Base-by-base conservation (phyloP, 2,888 invertebrate species). In the Alentia gelatinosa region DNA sequence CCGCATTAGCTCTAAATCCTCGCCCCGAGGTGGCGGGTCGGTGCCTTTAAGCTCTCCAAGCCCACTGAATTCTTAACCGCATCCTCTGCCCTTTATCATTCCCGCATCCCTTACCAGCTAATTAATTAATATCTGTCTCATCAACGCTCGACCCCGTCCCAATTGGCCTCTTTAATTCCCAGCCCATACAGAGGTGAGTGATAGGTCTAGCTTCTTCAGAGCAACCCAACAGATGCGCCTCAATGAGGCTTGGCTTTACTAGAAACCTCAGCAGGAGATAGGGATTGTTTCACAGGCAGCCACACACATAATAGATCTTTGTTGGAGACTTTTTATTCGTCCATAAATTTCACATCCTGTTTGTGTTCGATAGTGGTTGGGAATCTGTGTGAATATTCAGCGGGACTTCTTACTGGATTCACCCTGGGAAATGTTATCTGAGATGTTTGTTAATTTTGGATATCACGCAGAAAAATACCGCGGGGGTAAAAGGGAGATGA, bases 121-220 rank as follows among this genome's bases (percentile, higher is more conserved):
- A 68, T 68, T 68, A 68, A 68, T 68, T 56, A 56, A 56, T n/a
- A 56, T 56, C 56, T 56, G n/a, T n/a, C n/a, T n/a, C n/a, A n/a
- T n/a, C n/a, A n/a, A n/a, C n/a, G n/a, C n/a, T n/a, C n/a, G n/a
- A 19, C 47, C 47, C 47, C 47, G 7, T 19, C 47, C 19, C 47
- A 7, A 47, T 26, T 68, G 68, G 12, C 26, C 15, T n/a, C 26
- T 5, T 26, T 30, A 26, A 30, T 30, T 68, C 68, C 68, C 68
- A 12, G 30, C 30, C 15, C n/a, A 26, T 68, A 12, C 68, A 68
- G 26, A 56, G 68, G 30, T 26, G 56, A 19, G n/a, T 19, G 56
- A 56, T 56, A n/a, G 56, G 5, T 12, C 56, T 3, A 4, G 19
- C 9, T 56, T n/a, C n/a, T n/a, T n/a, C n/a, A n/a, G n/a, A 12